phyloP scores from a whole-genome alignment of 2,113 vertebrate genomes.

The Tamias sibiricus region DNA sequence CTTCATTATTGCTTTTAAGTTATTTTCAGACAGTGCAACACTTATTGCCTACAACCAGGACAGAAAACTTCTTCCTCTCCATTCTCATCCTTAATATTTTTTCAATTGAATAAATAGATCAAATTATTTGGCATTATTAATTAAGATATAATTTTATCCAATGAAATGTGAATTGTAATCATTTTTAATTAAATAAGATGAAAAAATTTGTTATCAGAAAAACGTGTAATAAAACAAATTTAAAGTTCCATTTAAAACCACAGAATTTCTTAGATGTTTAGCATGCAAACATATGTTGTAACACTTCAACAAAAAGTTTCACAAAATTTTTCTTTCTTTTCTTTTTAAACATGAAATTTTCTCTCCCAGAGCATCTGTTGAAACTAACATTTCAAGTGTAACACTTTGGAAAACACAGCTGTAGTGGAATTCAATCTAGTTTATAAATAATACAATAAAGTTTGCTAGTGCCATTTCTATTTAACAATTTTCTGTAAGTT shows the following conservation, averaged over 20 bases:
- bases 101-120: not conserved
- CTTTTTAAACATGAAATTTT: not conserved
- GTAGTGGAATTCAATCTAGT: not conserved
- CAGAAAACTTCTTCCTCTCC: not conserved
- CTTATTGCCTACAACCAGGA: not conserved
- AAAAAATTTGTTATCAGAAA: slow-evolving; percentile 30
- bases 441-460: slow-evolving; percentile 10
- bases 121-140: not conserved
- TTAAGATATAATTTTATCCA: not conserved
- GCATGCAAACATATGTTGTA: not conserved
- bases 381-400: not conserved
- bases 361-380: not conserved
- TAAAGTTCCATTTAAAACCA: not conserved
- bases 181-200: not conserved
- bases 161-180: not conserved
- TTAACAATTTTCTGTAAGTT: slow-evolving; percentile 13
- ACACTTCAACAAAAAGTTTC: not conserved
- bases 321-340: not conserved
- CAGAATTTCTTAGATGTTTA: not conserved
- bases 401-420: not conserved
- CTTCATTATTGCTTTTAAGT: not conserved
- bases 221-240: not conserved
- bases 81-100: not conserved
- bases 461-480: not conserved
- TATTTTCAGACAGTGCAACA: not conserved